Base-by-base conservation (phyloP, 2,888 invertebrate species). In the Timema cristinae region DNA sequence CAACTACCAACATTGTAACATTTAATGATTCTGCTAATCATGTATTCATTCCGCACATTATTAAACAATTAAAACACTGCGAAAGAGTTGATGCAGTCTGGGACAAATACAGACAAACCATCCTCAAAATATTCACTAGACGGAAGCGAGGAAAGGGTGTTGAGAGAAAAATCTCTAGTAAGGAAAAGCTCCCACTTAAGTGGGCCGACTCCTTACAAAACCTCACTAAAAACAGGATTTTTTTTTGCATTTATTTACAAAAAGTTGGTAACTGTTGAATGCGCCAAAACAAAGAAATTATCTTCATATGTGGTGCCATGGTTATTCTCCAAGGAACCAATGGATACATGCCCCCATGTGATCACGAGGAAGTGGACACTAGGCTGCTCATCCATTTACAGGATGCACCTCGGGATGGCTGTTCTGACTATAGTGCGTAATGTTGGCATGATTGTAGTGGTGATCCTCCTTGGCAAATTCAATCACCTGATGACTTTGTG, bases 51-150 rank as follows among this genome's bases (percentile, higher is more conserved):
- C 61, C 61, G 48, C 16, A 61, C 6, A 61, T 61, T 8, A 16
- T 47, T 61, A 61, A 15, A 61, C 61, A 61, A 61, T 61, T 61
- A 61, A 13, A 61, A 61, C 32, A 48, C 61, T 16, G 61, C 16
- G 16, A 61, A 61, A 9, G 32, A 61, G 61, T 61, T 16, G 61
- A 15, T 61, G 61, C 16, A 61, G 61, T 61, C 47, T 61, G 61
- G 16, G 61, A 61, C 61, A 32, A 61, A 61, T 61, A 61, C 32
- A 61, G 16, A 47, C 61, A 16, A 47, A 61, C 9, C 6, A 61
- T 32, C 61, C 61, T 61, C 61, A 61, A 61, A 16, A 16, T 47
- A 61, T 32, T 48, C 32, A 61, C 10, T 9, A 61, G 32, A 61
- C 1, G 6, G 10, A 61, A 61, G 16, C 32, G 16, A 61, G 6